A percentile compares a stretch with the other conserved stretches of the same genome.
phyloP scores from a whole-genome alignment of 1,140 invertebrate genomes.

The Reticulitermes speratus region DNA sequence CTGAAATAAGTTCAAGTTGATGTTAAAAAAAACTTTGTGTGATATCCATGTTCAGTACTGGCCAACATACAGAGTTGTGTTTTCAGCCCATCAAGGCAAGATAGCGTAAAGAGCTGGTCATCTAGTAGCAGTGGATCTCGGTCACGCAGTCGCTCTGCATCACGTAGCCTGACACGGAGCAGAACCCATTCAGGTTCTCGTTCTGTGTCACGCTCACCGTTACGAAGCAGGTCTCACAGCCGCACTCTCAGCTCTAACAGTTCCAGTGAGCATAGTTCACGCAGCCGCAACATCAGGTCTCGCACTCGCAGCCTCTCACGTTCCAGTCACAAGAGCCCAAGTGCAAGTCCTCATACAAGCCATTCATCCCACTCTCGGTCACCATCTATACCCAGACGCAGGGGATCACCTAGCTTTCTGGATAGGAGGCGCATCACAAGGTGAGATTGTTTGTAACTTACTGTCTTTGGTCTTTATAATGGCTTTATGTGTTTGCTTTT shows the following conservation, averaged over 20 bases:
- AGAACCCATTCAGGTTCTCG: constrained; percentile 29
- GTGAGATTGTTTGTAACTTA: constrained; percentile 43
- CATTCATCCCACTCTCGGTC: constrained; percentile 43
- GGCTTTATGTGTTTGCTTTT: too few relatives aligned
- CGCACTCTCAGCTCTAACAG: not conserved
- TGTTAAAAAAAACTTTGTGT: too few relatives aligned
- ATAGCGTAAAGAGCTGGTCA: constrained; percentile 33
- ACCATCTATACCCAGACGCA: constrained; percentile 55
- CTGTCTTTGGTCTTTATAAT: too few relatives aligned
- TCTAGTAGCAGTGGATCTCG: constrained; percentile 33
- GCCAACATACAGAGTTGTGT: not conserved
- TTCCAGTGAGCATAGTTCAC: not conserved
- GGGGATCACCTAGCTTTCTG: constrained; percentile 61
- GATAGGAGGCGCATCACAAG: constrained; percentile 63
- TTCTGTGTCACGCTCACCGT: constrained; percentile 26
- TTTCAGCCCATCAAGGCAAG: constrained; percentile 27
- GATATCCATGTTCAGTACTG: too few relatives aligned
- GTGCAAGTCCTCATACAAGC: constrained; percentile 29
- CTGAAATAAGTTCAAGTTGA: too few relatives aligned
- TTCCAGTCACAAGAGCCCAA: constrained; percentile 24
- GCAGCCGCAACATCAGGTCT: constrained; percentile 32
- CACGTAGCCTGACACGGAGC: constrained; percentile 25
- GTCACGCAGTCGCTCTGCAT: constrained; percentile 28
- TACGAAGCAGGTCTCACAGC: constrained; percentile 7
- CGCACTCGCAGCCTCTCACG: not conserved